These are phyloP conservation scores for Pipra filicauda DNA, from an alignment of 2,113 vertebrate species.

Conservation along the genomic window DNA sequence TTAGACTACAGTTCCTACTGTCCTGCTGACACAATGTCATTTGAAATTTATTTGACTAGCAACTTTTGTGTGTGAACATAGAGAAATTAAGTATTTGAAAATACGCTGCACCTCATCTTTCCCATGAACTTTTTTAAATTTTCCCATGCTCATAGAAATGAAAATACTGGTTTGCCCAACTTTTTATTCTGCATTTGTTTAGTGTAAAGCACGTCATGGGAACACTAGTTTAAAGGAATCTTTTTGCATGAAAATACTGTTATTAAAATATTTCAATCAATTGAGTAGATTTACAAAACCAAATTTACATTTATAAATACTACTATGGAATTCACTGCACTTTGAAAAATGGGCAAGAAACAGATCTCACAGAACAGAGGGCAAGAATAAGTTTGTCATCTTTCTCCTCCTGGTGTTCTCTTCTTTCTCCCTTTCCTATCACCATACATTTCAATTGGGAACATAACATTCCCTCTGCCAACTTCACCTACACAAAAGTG, in stretches of 20 bases:
- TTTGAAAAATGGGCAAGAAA: not conserved
- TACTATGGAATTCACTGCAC: not conserved
- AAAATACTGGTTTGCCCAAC: not conserved
- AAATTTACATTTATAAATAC: not conserved
- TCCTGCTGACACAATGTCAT: not conserved
- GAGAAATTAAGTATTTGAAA: conserved; percentile 32
- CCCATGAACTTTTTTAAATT: not conserved
- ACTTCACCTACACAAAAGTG: not conserved
- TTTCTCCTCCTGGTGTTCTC: not conserved
- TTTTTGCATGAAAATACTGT: not conserved
- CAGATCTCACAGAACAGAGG: not conserved
- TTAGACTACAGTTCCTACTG: not conserved
- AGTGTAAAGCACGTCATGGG: not conserved
- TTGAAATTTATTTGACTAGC: not conserved
- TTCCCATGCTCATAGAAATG: conserved; percentile 23
- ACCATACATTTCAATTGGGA: not conserved
- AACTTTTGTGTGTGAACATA: not conserved
- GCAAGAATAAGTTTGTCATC: not conserved
- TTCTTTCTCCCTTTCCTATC: not conserved
- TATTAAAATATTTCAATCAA: conserved; percentile 43
- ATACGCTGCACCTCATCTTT: not conserved
- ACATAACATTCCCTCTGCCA: not conserved
- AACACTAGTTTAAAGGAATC: not conserved
- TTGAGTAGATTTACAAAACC: not conserved
- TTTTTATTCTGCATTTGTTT: conserved; percentile 29